Conservation (phyloP, 2,888 invertebrate genomes). For the Hypolimnas misippus region DNA sequence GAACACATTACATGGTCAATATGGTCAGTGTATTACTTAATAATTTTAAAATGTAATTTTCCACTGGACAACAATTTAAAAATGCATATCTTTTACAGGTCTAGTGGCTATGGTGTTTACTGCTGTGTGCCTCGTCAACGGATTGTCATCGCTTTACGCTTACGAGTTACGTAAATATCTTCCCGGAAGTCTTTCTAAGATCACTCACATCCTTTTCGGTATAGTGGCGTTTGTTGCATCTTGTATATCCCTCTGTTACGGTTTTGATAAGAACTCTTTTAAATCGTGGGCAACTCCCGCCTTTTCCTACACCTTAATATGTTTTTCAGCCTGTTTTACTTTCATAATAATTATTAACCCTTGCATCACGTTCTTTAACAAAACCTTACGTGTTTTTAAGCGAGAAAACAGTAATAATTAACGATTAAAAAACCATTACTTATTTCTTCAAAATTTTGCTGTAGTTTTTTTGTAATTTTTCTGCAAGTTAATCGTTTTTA, state of each 20-base stretch:
- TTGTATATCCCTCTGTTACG: slow-evolving; percentile 57
- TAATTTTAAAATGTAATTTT: no score
- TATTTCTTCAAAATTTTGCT: no score
- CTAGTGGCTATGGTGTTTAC: slow-evolving; percentile 65
- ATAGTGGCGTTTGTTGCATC: slow-evolving; percentile 57
- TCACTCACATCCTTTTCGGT: slow-evolving; percentile 64
- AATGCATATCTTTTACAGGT: slow-evolving; percentile 48
- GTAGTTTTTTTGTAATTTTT: no score
- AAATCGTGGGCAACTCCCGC: slow-evolving; percentile 53
- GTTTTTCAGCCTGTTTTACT: slow-evolving; percentile 51
- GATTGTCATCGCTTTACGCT: slow-evolving; percentile 60
- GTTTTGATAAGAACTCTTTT: slow-evolving; percentile 57
- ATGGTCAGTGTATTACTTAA: slow-evolving; percentile 55
- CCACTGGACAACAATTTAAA: slow-evolving; percentile 52
- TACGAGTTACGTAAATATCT: slow-evolving; percentile 55
- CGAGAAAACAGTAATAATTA: slow-evolving; percentile 6
- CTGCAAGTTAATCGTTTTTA: no score
- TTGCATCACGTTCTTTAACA: slow-evolving; percentile 53
- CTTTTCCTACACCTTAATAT: slow-evolving; percentile 51
- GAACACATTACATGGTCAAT: slow-evolving; percentile 63
- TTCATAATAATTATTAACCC: slow-evolving; percentile 60
- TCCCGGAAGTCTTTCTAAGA: slow-evolving; percentile 56
- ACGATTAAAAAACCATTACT: no score
- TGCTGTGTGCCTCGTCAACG: slow-evolving; percentile 60
- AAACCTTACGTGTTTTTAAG: slow-evolving; percentile 40